Base-by-base conservation (phyloP, 2,888 invertebrate species). In the Ypsolopha scabrella region DNA sequence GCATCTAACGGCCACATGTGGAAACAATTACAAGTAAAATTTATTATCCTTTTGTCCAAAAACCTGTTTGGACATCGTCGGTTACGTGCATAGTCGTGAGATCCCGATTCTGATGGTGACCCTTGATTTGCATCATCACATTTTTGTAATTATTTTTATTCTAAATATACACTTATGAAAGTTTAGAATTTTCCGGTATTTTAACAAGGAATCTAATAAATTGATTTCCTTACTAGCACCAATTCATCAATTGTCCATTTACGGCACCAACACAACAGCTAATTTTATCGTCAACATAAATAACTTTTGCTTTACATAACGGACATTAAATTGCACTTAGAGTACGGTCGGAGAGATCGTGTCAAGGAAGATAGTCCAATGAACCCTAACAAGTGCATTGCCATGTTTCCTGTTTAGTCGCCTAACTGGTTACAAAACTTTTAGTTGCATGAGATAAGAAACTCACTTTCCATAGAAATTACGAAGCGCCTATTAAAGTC, bases 361-460 rank as follows among this genome's bases (percentile, higher is more conserved):
- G 50, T 33, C 46, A 51, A 50, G 53, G 37, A 54, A 48, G 51
- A 33, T 43, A 52, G 51, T 48, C 51, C 51, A 48, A 48, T 47
- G 55, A 56, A 57, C 57, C 53, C 54, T 36, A 33, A 47, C 51
- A 52, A 56, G 57, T 54, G 55, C 56, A 55, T 54, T 56, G 57
- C 53, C 56, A 48, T 55, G 44, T 44, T 44, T 48, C 44, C 13
- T 11, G 48, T 38, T 38, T 41, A 38, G 37, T 11, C 7, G 47
- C 35, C 11, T 10, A 37, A 47, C 47, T 37, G 37, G 47, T 47
- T 47, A 8, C 10, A 47, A 37, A 7, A 37, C 14, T 14, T 45
- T 45, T 33, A 34, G 45, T 37, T 11, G 36, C 10, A 13, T 47
- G 13, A 13, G 47, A 13, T 33, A 34, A n/a, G 36, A 47, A 47